These are phyloP conservation scores for Acinonyx jubatus DNA, from an alignment of 2,113 vertebrate genomes.

Conservation along the genomic window DNA sequence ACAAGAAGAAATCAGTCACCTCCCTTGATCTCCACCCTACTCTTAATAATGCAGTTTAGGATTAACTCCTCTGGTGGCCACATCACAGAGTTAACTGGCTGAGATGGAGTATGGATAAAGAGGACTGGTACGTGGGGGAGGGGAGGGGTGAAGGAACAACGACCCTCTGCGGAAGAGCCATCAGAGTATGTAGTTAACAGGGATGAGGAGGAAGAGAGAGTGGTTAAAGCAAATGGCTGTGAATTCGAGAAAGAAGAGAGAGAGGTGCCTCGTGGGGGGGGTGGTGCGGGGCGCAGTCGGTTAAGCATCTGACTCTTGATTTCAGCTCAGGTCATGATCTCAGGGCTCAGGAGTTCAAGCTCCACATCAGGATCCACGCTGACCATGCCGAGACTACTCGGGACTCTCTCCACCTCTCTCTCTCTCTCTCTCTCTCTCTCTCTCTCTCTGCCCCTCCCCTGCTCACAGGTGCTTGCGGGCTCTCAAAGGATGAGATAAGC, in stretches of 20 bases:
- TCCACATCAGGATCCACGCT: no score
- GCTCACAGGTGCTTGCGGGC: no score
- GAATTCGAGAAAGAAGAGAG: constrained; percentile 1
- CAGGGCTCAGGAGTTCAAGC: no score
- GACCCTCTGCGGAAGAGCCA: not conserved
- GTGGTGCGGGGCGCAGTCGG: no score
- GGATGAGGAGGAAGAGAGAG: not conserved
- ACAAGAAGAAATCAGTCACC: constrained; percentile 25
- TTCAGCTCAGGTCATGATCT: no score
- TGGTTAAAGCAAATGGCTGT: not conserved
- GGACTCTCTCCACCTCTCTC: no score
- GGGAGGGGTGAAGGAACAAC: not conserved
- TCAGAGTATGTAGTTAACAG: not conserved
- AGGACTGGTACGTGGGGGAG: not conserved
- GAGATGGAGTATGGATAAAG: not conserved
- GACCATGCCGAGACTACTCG: no score
- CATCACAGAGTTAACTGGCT: not conserved
- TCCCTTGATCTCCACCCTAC: not conserved
- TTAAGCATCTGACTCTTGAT: no score
- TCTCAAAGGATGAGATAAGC: no score
- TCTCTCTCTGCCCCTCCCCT: no score
- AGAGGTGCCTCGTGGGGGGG: not conserved
- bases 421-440: no score
- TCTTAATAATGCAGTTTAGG: not conserved
- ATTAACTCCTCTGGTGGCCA: not conserved